Evolutionary conservation across 2,888 invertebrate species (phyloP).

Genomic region (Drosophila falleni): DNA sequence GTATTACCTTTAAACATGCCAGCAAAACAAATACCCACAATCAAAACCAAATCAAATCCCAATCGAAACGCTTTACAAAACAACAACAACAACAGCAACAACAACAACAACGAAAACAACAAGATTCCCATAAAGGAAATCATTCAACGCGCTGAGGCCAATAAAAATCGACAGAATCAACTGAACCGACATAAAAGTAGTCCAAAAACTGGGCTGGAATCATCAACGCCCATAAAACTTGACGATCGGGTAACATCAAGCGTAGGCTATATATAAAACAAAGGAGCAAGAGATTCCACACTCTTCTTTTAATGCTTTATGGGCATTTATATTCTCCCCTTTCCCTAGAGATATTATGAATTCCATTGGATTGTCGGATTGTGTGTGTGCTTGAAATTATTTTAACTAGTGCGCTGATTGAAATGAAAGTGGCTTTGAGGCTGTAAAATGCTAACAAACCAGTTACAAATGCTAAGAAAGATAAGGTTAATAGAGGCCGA

Average conservation of each 20-base stretch:
- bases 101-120: constrained; percentile 20
- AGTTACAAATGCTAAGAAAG: constrained; percentile 23
- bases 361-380: constrained; percentile 47
- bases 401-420: constrained; percentile 66
- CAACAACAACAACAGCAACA: constrained; percentile 29
- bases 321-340: constrained; percentile 8
- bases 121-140: constrained; percentile 65
- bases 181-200: constrained; percentile 20
- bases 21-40: constrained; percentile 75
- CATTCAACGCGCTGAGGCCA: constrained; percentile 62
- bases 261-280: constrained; percentile 40
- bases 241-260: constrained; percentile 60
- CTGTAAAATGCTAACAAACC: constrained; percentile 47
- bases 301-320: constrained; percentile 29
- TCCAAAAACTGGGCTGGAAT: constrained; percentile 26
- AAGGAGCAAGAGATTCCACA: constrained; percentile 48
- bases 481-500: constrained; percentile 35
- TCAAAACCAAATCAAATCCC: constrained; percentile 66
- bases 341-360: constrained; percentile 59
- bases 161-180: constrained; percentile 51
- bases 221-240: constrained; percentile 52
- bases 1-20: constrained; percentile 78
- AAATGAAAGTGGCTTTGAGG: constrained; percentile 56
- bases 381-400: constrained; percentile 53
- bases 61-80: constrained; percentile 71